Percentiles rank a stretch among this genome's conserved stretches.
Conservation (phyloP, 2,797 vertebrate species). For the Acrocephalus scirpaceus region DNA sequence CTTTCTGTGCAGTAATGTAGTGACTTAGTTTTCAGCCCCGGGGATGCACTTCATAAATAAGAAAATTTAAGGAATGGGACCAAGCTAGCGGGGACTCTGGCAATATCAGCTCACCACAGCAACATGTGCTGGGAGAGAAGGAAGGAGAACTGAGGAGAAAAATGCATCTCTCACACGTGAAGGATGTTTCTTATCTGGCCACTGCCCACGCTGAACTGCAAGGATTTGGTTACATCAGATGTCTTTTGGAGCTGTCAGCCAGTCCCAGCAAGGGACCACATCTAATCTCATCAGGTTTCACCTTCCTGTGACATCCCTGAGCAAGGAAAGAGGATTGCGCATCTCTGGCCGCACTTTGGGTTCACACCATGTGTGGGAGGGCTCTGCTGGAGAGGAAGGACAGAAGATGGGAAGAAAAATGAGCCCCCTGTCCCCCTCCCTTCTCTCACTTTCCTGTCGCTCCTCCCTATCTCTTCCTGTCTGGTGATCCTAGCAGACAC, state of each 20-base stretch:
- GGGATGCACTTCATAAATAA: not conserved
- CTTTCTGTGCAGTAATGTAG: not conserved
- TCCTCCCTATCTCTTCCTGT: conserved; percentile 2
- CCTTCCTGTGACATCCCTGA: conserved; percentile 43
- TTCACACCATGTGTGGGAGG: not conserved
- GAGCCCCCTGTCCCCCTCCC: not conserved
- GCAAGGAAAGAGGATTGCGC: conserved; percentile 49
- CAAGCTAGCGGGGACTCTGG: not conserved
- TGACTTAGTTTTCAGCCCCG: not conserved
- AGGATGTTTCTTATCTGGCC: not conserved
- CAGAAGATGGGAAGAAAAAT: not conserved
- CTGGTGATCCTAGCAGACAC: not conserved
- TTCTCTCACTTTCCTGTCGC: not conserved
- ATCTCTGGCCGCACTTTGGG: not conserved
- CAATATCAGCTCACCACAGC: not conserved
- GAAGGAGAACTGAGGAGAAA: not conserved
- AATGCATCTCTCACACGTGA: not conserved
- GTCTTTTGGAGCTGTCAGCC: conserved; percentile 1
- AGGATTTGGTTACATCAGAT: conserved; percentile 50
- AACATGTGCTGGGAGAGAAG: not conserved
- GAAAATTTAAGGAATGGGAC: not conserved
- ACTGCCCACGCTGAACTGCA: not conserved
- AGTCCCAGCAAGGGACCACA: not conserved
- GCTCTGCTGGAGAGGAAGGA: not conserved
- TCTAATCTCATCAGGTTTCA: conserved; percentile 61